Percentiles rank a stretch among this genome's conserved stretches.
These are phyloP conservation scores for Brachypodius melanocephalos DNA, from an alignment of 2,113 vertebrate species.

Conservation along the genomic window DNA sequence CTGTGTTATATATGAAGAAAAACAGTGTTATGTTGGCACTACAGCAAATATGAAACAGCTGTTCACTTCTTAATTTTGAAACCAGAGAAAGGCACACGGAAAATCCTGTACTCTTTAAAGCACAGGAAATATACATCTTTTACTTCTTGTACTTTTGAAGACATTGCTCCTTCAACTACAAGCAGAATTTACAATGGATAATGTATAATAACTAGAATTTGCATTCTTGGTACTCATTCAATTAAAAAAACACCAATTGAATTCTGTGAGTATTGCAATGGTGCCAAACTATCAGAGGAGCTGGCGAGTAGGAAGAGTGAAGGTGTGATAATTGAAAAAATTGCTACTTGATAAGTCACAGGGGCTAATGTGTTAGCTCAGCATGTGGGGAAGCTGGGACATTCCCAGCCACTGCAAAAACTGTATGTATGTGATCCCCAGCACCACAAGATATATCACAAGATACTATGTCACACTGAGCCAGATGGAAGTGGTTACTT, in stretches of 20 bases:
- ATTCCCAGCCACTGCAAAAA: slow-evolving; percentile 68
- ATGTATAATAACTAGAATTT: slow-evolving; percentile 53
- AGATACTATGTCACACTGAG: slow-evolving; percentile 71
- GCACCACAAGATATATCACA: slow-evolving; percentile 76
- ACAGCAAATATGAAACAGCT: background rate
- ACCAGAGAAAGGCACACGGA: background rate
- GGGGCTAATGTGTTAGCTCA: slow-evolving; percentile 67
- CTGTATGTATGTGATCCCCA: slow-evolving; percentile 53
- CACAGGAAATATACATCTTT: background rate
- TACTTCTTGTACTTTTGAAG: background rate
- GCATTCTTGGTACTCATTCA: slow-evolving; percentile 59
- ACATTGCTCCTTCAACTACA: background rate
- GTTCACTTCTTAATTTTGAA: background rate
- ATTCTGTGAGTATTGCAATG: slow-evolving; percentile 61
- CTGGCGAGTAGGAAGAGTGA: slow-evolving; percentile 61
- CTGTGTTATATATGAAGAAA: background rate
- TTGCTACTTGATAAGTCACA: slow-evolving; percentile 71
- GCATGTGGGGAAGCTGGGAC: slow-evolving; percentile 62
- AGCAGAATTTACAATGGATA: background rate
- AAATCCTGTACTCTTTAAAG: background rate
- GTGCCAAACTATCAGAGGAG: slow-evolving; percentile 68
- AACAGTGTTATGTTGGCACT: background rate
- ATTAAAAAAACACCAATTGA: slow-evolving; percentile 68
- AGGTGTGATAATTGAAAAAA: slow-evolving; percentile 78
- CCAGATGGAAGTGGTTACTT: slow-evolving; percentile 78